Evolutionary conservation across 2,113 vertebrate species (phyloP), one percentile per base, ranked within the genome.

Genomic region (Eulacestoma nigropectus): DNA sequence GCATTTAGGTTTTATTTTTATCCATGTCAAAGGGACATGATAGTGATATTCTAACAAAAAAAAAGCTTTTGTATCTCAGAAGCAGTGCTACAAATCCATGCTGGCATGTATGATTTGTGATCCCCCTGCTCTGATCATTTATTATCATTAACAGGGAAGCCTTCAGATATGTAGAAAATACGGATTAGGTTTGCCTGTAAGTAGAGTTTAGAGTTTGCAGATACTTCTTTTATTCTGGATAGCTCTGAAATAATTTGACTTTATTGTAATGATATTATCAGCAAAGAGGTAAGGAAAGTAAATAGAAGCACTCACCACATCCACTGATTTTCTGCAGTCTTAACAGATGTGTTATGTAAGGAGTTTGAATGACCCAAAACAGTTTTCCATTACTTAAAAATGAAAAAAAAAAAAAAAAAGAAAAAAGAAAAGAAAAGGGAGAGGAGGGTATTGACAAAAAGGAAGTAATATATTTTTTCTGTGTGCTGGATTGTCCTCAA

Each of bases 11-110:
- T 81, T 75, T 41, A 14, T 62, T 89, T 90, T 77, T 33, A 37
- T 53, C 15, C 4, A 4, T 32, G 4, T 60, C 21, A 81, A 49
- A 47, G 4, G 2, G 18, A 46, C 0, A 0, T 29, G 20, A 42
- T n/a, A 63, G 29, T 1, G 1, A 59, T 46, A 29, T 11, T 75
- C 7, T 47, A 68, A 37, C 2, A 42, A 29, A 42, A 35, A 35
- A 90, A 85, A 46, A 47, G 4, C 1, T 27, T 90, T 53, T 68
- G 9, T 10, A 14, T 63, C 6, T 80, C 50, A 33, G 32, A 90
- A 67, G 25, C 11, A 68, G 9, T 1, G 5, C 7, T 46, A 37
- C 30, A 79, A 64, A 57, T 49, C n/a, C 62, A 5, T 52, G 11
- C 10, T 63, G 49, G 4, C 10, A 32, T 39, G 13, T 11, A 20